phyloP scores from a whole-genome alignment of 2,888 invertebrate genomes.

The Crossocerus cetratus region DNA sequence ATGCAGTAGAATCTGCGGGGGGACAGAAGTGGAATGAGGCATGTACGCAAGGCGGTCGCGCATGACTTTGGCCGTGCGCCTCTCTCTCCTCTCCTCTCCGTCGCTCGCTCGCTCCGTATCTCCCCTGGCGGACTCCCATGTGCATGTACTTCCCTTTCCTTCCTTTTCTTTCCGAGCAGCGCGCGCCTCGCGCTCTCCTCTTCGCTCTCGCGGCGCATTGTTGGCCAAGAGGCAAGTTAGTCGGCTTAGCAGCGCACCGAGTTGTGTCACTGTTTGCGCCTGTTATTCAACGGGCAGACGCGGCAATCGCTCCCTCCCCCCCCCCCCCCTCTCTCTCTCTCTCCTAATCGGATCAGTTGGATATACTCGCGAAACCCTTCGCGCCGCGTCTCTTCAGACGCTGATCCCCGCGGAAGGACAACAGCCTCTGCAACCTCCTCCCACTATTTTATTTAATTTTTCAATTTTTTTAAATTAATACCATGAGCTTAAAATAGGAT shows the following conservation, averaged over 20 bases:
- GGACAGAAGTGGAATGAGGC: constrained; percentile 27
- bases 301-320: constrained; percentile 28
- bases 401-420: too few species aligned
- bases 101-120: constrained; percentile 1
- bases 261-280: constrained; percentile 54
- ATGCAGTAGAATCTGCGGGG: constrained; percentile 3
- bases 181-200: constrained; percentile 5
- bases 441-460: too few species aligned
- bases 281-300: constrained; percentile 47
- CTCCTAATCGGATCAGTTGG: neutral
- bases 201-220: constrained; percentile 20
- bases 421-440: too few species aligned
- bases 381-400: too few species aligned
- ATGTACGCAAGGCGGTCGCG: constrained; percentile 38
- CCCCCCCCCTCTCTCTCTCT: neutral
- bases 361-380: too few species aligned
- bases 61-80: constrained; percentile 42
- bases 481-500: too few species aligned
- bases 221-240: constrained; percentile 20
- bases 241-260: constrained; percentile 23
- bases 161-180: constrained; percentile 2
- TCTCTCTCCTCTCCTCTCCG: neutral
- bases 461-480: too few species aligned
- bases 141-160: constrained; percentile 7
- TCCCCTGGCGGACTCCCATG: neutral